Evolutionary conservation across 2,888 invertebrate genomes (phyloP).

Genomic region (Pediacus dermestoides): DNA sequence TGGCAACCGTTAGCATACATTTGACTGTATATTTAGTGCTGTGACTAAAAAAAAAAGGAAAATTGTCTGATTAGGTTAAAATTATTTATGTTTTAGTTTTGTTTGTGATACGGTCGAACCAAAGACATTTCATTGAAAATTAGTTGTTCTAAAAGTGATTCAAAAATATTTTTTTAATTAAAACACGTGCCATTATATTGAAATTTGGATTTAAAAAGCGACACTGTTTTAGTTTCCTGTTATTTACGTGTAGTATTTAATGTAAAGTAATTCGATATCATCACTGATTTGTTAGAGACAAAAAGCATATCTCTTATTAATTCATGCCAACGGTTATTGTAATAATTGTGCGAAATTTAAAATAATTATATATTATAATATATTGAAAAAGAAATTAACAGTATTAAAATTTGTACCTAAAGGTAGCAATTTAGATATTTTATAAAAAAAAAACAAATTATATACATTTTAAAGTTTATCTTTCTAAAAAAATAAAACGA

Average conservation of each 20-base stretch:
- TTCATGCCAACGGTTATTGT: constrained; percentile 43
- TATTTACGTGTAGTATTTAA: constrained; percentile 34
- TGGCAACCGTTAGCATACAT: constrained; percentile 41
- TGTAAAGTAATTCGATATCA: no score
- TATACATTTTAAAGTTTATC: constrained; percentile 47
- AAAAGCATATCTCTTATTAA: constrained; percentile 47
- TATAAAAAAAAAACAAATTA: constrained; percentile 44
- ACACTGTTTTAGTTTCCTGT: constrained; percentile 28
- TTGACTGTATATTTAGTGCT: constrained; percentile 51
- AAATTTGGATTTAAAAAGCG: no score
- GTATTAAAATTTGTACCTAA: constrained; percentile 52
- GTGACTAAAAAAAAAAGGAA: constrained; percentile 43
- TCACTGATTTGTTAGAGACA: constrained; percentile 32
- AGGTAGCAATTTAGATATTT: constrained; percentile 51
- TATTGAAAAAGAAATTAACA: constrained; percentile 45
- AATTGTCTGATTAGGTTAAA: constrained; percentile 48
- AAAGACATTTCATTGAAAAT: constrained; percentile 40
- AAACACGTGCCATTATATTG: constrained; percentile 41
- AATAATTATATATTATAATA: constrained; percentile 30
- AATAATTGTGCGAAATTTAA: constrained; percentile 32
- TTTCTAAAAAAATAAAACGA: constrained; percentile 41
- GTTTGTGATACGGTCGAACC: constrained; percentile 51
- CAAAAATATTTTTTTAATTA: constrained; percentile 37
- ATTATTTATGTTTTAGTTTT: constrained; percentile 42
- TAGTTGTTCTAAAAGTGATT: constrained; percentile 30